These are phyloP conservation scores for Eospalax fontanierii DNA, from an alignment of 2,797 vertebrate genomes.

Conservation along the genomic window DNA sequence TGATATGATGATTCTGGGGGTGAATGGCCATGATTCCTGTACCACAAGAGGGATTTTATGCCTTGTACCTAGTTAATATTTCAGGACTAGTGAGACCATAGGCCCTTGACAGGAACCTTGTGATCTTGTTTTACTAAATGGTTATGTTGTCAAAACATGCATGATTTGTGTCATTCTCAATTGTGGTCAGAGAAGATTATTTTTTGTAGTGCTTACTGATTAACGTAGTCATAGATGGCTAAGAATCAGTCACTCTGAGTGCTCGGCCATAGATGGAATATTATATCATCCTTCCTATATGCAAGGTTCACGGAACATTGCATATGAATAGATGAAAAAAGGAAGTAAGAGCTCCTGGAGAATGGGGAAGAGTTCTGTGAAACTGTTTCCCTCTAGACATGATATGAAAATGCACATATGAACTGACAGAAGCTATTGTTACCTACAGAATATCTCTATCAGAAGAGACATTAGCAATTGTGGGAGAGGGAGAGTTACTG, in stretches of 20 bases:
- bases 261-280: not conserved
- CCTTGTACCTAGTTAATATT: not conserved
- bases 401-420: not conserved
- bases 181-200: not conserved
- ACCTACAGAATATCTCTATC: not conserved
- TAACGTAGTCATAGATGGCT: not conserved
- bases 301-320: not conserved
- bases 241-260: not conserved
- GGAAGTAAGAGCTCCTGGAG: not conserved
- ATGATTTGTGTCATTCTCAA: not conserved
- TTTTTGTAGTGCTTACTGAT: not conserved
- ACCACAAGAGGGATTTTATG: not conserved
- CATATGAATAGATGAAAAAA: not conserved
- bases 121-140: not conserved
- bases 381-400: not conserved
- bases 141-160: not conserved
- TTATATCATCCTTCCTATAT: not conserved
- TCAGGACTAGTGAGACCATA: not conserved
- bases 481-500: not conserved
- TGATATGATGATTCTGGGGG: not conserved
- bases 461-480: not conserved
- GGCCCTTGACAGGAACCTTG: not conserved
- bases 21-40: not conserved
- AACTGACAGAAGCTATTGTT: not conserved
- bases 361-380: too few species aligned